A percentile compares a stretch with the other conserved stretches of the same genome.
Evolutionary conservation across 2,888 invertebrate genomes (phyloP).

Genomic region (Andrena praecox): DNA sequence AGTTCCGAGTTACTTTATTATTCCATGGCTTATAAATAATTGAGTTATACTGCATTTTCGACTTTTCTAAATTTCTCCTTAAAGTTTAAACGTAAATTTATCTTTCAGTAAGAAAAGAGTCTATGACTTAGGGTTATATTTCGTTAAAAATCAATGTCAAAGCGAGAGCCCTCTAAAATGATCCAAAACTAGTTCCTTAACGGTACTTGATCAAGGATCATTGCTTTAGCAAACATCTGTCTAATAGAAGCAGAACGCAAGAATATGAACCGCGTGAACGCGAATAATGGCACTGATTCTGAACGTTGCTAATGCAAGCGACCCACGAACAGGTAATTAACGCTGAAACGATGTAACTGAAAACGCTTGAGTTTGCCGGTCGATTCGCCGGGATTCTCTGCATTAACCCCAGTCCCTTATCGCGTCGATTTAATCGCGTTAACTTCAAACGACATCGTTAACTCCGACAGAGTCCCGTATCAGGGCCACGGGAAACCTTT

Average conservation of each 20-base stretch:
- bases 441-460: slow-evolving; percentile 55
- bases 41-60: too few species aligned
- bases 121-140: too few species aligned
- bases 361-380: slow-evolving; percentile 26
- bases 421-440: slow-evolving; percentile 52
- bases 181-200: too few species aligned
- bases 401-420: slow-evolving; percentile 28
- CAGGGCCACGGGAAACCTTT: slow-evolving; percentile 26
- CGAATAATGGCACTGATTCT: slow-evolving; percentile 17
- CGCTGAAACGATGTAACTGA: slow-evolving; percentile 34
- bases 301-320: slow-evolving; percentile 18
- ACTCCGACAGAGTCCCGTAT: slow-evolving; percentile 24
- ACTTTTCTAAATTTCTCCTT: too few species aligned
- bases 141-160: too few species aligned
- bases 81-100: too few species aligned
- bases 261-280: neutral
- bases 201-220: too few species aligned
- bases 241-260: neutral
- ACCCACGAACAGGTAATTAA: slow-evolving; percentile 23
- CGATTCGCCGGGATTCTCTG: slow-evolving; percentile 24
- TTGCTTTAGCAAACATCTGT: neutral
- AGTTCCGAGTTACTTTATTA: too few species aligned
- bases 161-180: too few species aligned
- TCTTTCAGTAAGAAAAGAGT: too few species aligned
- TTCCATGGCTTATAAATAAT: too few species aligned